phyloP scores from a whole-genome alignment of 2,888 invertebrate genomes.

The Eilema caniola region DNA sequence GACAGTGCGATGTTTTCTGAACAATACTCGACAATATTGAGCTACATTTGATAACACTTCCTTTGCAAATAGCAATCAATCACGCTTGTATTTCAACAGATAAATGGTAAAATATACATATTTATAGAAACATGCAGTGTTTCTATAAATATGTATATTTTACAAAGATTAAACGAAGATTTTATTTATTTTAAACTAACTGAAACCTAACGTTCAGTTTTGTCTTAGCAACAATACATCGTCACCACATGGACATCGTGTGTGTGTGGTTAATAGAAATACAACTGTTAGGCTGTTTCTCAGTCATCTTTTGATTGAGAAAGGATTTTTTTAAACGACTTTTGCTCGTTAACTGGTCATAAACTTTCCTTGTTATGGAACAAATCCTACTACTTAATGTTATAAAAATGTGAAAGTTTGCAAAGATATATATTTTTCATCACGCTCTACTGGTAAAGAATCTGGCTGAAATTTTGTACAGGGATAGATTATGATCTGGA shows the following conservation, averaged over 20 bases:
- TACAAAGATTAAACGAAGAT: neutral
- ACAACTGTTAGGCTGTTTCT: neutral
- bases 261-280: neutral
- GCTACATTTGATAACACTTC: conserved; percentile 56
- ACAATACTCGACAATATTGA: conserved; percentile 47
- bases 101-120: neutral
- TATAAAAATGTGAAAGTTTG: no score
- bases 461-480: no score
- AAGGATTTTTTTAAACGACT: neutral
- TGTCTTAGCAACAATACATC: no score
- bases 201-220: no score
- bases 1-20: conserved; percentile 7
- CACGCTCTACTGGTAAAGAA: no score
- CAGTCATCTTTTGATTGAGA: neutral
- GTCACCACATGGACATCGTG: no score
- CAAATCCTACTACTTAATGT: neutral
- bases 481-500: no score
- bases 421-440: no score
- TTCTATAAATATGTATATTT: neutral
- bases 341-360: neutral
- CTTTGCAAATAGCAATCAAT: conserved; percentile 57
- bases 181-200: no score
- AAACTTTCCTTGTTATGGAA: neutral
- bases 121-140: conserved; percentile 11
- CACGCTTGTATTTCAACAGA: conserved; percentile 37